Evolutionary conservation across 2,888 invertebrate species (phyloP).

Genomic region (Parasteatoda lunata): DNA sequence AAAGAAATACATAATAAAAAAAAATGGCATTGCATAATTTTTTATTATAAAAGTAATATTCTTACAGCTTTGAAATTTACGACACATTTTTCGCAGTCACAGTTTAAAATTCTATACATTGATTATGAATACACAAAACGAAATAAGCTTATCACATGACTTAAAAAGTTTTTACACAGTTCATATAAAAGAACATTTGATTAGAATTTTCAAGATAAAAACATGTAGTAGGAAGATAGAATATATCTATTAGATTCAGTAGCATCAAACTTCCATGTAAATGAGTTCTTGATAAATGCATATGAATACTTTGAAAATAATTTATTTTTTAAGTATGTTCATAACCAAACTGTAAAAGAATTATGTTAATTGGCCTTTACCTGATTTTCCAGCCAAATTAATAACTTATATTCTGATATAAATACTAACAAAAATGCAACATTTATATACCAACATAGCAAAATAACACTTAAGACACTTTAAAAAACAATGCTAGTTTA

Average conservation of each 20-base stretch:
- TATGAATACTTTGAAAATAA: too few species aligned
- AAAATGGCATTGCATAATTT: too few species aligned
- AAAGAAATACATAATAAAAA: too few species aligned
- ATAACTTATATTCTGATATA: not conserved
- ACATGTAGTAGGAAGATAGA: not conserved
- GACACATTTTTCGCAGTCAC: not conserved
- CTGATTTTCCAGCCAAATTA: not conserved
- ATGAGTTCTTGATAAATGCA: too few species aligned
- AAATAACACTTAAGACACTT: slow-evolving; percentile 57
- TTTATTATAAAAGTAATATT: slow-evolving; percentile 5
- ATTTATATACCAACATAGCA: slow-evolving; percentile 62
- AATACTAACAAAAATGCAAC: slow-evolving; percentile 26
- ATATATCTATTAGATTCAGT: not conserved
- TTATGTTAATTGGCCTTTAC: not conserved
- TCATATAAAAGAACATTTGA: not conserved
- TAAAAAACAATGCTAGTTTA: slow-evolving; percentile 46
- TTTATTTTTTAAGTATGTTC: not conserved
- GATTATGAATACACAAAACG: not conserved
- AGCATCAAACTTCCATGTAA: too few species aligned
- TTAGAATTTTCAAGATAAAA: not conserved
- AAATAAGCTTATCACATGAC: not conserved
- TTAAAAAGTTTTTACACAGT: not conserved
- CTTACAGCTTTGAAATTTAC: not conserved
- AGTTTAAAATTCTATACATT: not conserved
- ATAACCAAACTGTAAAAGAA: not conserved